Evolutionary conservation across 2,113 vertebrate genomes (phyloP).

Genomic region (Bagarius yarrelli): DNA sequence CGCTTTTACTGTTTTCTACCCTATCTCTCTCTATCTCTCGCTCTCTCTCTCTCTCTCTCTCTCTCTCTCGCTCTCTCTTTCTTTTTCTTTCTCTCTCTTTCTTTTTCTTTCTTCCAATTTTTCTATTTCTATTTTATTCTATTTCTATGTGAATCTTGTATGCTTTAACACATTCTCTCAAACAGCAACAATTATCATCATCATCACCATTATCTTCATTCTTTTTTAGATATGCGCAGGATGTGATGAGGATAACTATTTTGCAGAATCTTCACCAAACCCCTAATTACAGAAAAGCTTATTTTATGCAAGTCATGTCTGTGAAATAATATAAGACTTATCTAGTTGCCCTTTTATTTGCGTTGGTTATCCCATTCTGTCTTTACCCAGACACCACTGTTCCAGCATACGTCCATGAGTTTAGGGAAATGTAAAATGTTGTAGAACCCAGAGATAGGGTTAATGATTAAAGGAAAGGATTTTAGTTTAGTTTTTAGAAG

Average conservation of each 20-base stretch:
- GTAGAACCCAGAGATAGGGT: background rate
- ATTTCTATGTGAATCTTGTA: background rate
- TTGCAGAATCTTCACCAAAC: background rate
- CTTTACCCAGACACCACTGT: background rate
- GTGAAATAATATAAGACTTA: background rate
- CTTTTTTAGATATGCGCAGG: background rate
- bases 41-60: slow-evolving; percentile 21
- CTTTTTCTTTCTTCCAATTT: slow-evolving; percentile 5
- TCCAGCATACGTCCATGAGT: background rate
- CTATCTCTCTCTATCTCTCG: slow-evolving; percentile 47
- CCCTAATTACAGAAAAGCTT: background rate
- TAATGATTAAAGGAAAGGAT: background rate
- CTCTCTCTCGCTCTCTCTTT: slow-evolving; percentile 27
- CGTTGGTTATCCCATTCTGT: background rate
- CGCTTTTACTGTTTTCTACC: slow-evolving; percentile 72
- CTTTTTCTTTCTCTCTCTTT: slow-evolving; percentile 15
- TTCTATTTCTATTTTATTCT: background rate
- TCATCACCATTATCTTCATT: no score
- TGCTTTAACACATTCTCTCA: background rate
- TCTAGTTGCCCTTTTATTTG: background rate
- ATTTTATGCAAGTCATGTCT: background rate
- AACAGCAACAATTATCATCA: background rate
- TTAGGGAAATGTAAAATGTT: background rate
- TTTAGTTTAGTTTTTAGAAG: background rate
- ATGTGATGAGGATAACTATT: background rate